These are phyloP conservation scores for Seriola quinqueradiata DNA, from an alignment of 2,113 vertebrate genomes.

Conservation along the genomic window DNA sequence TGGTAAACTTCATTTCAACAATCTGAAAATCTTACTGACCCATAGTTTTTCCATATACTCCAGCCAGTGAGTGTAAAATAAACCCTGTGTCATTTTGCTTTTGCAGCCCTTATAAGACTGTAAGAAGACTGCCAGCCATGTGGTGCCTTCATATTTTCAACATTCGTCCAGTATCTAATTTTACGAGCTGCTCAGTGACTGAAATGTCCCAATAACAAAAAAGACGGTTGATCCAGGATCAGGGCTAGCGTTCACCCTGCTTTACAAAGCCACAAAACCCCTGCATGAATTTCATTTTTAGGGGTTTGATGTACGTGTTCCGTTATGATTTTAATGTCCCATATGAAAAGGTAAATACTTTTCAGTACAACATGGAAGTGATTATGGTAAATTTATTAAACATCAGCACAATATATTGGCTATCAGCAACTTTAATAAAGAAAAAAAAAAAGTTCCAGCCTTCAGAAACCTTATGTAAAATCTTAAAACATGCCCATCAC, in stretches of 20 bases:
- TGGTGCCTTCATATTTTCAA: background rate
- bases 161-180: background rate
- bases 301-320: background rate
- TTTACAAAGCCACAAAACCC: slow-evolving; percentile 1
- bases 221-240: background rate
- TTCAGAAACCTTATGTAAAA: slow-evolving; percentile 59
- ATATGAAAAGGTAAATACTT: background rate
- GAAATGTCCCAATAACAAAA: background rate
- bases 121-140: background rate
- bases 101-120: background rate
- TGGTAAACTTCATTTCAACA: no score
- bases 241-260: background rate
- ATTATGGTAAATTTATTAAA: slow-evolving; percentile 60
- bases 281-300: no score
- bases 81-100: background rate
- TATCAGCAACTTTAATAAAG: slow-evolving; percentile 64
- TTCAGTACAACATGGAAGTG: slow-evolving; percentile 39
- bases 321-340: background rate
- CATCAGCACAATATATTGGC: slow-evolving; percentile 69
- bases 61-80: background rate
- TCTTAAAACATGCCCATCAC: slow-evolving; percentile 70
- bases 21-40: no score
- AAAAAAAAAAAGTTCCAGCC: slow-evolving; percentile 33
- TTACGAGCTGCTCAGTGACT: slow-evolving; percentile 14
- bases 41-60: no score